Base-by-base conservation (phyloP, 2,797 vertebrate species). In the Lithobates pipiens region DNA sequence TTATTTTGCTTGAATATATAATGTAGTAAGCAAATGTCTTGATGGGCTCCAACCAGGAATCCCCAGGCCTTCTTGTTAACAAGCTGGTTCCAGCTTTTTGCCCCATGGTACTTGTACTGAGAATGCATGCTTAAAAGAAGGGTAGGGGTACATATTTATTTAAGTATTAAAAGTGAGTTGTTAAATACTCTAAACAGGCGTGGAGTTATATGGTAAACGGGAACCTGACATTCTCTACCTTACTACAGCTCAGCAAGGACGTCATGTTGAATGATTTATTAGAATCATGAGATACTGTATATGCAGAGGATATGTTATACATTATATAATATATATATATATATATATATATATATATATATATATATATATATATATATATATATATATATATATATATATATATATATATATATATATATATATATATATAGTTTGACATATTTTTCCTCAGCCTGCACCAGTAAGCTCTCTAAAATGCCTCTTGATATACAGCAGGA, bases 401-500 rank as follows among this genome's bases (percentile, higher is more conserved):
- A 73, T 73, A 23, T 71, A 7, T 36, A 36, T 44, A 15, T 50
- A 50, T 18, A 50, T 44, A n/a, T 73, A 73, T 73, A 9, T 39
- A 39, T 46, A 15, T 50, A 50, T 50, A 50, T 44, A n/a, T 73
- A 44, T 73, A n/a, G 10, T 72, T 32, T 23, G 3, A 39, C 36
- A 42, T 39, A 25, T 50, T 18, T 50, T 69, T 54, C 4, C 42
- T 50, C 16, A 32, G n/a, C 65, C 77, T 69, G n/a, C 54, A 9
- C 46, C 75, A 15, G 42, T 34, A 27, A 57, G 46, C 25, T 23
- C 70, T 72, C 29, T 46, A 72, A 46, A 72, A 71, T 71, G n/a
- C 34, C 46, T 80, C 68, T 80, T 69, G 67, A 61, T 80, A 27
- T 71, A 80, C 44, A 34, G 46, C 78, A 54, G 42, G 42, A 34